Conservation (phyloP, 2,888 invertebrate species). For the Esperia sulphurella region DNA sequence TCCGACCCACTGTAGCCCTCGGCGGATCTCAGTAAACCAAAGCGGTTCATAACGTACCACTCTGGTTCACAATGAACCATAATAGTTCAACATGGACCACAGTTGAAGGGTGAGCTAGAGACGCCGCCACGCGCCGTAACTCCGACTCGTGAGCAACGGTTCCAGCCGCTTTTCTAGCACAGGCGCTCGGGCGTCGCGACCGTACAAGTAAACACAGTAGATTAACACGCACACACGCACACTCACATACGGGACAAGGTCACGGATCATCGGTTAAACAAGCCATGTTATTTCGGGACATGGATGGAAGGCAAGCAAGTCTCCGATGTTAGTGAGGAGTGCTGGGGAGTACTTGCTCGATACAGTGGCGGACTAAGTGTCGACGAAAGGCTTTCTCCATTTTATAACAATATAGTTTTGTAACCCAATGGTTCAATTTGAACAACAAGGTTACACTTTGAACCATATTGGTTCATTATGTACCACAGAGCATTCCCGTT, state of each 20-base stretch:
- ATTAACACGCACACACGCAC: constrained; percentile 65
- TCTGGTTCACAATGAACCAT: background rate
- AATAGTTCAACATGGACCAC: background rate
- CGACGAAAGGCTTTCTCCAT: background rate
- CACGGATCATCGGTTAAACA: constrained; percentile 27
- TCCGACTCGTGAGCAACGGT: constrained; percentile 43
- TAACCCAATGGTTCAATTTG: background rate
- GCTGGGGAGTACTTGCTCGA: constrained; percentile 12
- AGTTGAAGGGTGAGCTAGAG: constrained; percentile 1
- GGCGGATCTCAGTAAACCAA: background rate
- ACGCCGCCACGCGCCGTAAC: constrained; percentile 25
- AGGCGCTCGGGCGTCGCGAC: constrained; percentile 48
- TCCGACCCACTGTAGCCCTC: constrained; percentile 6
- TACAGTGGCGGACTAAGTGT: constrained; percentile 8
- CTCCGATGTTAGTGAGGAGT: constrained; percentile 15
- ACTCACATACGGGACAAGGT: constrained; percentile 65
- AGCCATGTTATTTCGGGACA: constrained; percentile 16
- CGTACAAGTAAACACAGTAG: constrained; percentile 43
- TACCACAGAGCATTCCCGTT: too few relatives aligned
- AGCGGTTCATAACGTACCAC: background rate
- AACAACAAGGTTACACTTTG: background rate
- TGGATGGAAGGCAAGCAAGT: constrained; percentile 5
- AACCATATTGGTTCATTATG: too few relatives aligned
- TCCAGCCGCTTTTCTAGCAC: constrained; percentile 77
- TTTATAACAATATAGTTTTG: background rate